Evolutionary conservation across 1,140 invertebrate genomes (phyloP), one percentile per base, ranked within the genome.

Genomic region (Anagrus nilaparvatae): DNA sequence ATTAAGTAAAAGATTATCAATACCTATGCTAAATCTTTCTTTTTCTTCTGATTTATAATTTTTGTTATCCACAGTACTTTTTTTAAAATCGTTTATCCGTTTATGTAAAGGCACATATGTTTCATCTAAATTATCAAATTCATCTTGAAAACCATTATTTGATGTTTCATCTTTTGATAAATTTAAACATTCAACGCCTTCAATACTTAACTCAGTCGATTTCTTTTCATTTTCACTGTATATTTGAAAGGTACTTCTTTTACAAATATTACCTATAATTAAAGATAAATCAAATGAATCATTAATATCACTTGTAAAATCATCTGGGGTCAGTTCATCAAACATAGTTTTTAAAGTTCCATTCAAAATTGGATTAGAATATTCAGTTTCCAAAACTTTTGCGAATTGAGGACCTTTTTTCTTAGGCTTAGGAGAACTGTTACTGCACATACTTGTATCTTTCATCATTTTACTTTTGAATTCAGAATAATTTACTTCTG

Each of bases 241-340:
- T 10, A 18, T 35, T 5, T 20, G 9, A 17, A 36, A 30, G 0
- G 3, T 27, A 40, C 41, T 9, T 25, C 6, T 36, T 10, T 13
- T 21, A 25, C 28, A 41, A 33, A 78, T 78, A 20, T 66, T 60
- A 14, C 78, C 71, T 6, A 80, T 67, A 45, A 81, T 72, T 33
- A 70, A 64, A 0, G 78, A 78, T 49, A 81, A 56, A 42, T 81
- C 65, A 9, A 65, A 59, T 27, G 61, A 65, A 29, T 61, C 57
- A 13, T 60, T 56, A 42, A 71, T 67, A 34, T 72, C 72, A 4
- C 55, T 56, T 0, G 50, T 54, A 51, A 65, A 71, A 51, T 60
- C 60, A 50, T 71, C 60, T 10, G 70, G 59, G 13, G 61, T 63
- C 27, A 65, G 41, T 40, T 66, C 54, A 37, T 61, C 56, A 50